Evolutionary conservation across 2,797 vertebrate species (phyloP).

Genomic region (Perodicticus potto): DNA sequence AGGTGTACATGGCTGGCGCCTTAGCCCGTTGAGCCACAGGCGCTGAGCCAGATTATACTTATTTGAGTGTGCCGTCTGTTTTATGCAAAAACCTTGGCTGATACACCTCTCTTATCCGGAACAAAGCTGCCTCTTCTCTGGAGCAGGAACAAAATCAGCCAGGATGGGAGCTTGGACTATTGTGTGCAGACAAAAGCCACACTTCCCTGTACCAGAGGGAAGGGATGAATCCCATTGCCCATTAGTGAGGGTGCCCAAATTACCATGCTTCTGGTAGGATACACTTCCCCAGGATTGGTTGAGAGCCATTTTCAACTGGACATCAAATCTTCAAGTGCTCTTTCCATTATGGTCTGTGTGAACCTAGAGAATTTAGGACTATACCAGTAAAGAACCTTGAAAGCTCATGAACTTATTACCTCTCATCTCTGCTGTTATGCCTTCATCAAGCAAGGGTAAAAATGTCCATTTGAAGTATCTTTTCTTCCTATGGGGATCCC

Average conservation of each 20-base stretch:
- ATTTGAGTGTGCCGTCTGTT: background rate
- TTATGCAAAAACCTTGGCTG: background rate
- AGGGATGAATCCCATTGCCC: background rate
- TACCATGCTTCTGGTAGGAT: background rate
- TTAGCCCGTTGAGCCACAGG: no score
- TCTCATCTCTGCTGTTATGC: background rate
- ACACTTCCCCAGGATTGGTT: background rate
- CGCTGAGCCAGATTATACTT: background rate
- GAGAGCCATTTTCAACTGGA: background rate
- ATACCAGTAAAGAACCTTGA: background rate
- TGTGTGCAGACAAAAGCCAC: background rate
- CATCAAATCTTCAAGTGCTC: background rate
- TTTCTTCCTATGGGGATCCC: background rate
- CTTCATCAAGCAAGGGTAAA: background rate
- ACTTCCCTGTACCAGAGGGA: background rate
- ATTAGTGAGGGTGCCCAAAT: background rate
- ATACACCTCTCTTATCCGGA: background rate
- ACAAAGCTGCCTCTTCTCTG: background rate
- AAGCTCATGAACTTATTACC: background rate
- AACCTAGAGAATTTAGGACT: background rate
- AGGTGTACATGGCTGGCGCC: no score
- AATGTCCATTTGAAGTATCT: background rate
- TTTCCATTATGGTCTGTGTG: background rate
- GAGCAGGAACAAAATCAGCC: background rate
- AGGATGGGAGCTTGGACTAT: background rate